phyloP scores from a whole-genome alignment of 2,797 vertebrate species.

The Syngnathus acus region DNA sequence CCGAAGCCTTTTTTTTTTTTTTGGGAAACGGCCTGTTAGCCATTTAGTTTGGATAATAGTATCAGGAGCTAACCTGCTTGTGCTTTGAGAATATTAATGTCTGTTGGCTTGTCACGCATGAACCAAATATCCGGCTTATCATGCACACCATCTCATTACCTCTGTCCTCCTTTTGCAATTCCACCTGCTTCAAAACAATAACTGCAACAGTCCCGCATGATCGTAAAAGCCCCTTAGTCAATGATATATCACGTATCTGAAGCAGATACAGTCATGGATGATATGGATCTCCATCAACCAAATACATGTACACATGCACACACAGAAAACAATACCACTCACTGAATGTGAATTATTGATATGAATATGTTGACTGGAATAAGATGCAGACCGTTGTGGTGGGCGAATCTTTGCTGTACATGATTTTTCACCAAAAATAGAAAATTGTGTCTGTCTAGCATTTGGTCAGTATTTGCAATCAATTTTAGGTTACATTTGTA shows the following conservation, averaged over 20 bases:
- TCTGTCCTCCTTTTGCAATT: slow-evolving; percentile 29
- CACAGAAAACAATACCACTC: slow-evolving; percentile 28
- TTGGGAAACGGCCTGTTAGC: slow-evolving; percentile 57
- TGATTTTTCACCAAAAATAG: background rate
- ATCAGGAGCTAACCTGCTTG: slow-evolving; percentile 57
- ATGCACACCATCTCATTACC: background rate
- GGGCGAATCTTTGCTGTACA: slow-evolving; percentile 20
- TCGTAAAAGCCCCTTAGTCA: background rate
- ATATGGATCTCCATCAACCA: slow-evolving; percentile 28
- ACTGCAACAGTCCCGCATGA: background rate
- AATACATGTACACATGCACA: slow-evolving; percentile 17
- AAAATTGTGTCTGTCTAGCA: too few species aligned
- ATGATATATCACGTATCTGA: background rate
- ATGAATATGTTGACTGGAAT: slow-evolving; percentile 65
- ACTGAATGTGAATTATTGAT: slow-evolving; percentile 69
- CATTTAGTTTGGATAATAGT: slow-evolving; percentile 68
- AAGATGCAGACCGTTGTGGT: slow-evolving; percentile 47
- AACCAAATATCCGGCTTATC: slow-evolving; percentile 5
- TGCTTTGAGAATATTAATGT: slow-evolving; percentile 64
- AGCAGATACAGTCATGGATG: background rate
- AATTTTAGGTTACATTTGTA: background rate
- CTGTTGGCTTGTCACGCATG: background rate
- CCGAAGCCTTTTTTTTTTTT: slow-evolving; percentile 68
- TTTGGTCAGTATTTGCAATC: too few species aligned
- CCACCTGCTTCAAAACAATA: slow-evolving; percentile 19